phyloP scores from a whole-genome alignment of 2,113 vertebrate genomes.

The Centropristis striata region DNA sequence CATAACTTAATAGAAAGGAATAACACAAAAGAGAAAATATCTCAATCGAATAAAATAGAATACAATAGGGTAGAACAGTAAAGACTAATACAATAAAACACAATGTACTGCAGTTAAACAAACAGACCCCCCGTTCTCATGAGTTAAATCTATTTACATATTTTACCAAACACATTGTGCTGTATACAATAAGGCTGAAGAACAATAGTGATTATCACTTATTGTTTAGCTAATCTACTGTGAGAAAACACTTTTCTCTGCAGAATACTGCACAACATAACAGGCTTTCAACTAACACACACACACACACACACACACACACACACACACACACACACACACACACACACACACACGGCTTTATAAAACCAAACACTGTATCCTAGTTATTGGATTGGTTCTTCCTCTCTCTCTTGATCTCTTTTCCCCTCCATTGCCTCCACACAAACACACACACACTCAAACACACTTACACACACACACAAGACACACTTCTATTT shows the following conservation, averaged over 20 bases:
- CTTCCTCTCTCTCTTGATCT: slow-evolving; percentile 30
- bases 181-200: slow-evolving; percentile 42
- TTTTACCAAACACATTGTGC: slow-evolving; percentile 26
- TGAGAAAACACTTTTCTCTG: slow-evolving; percentile 61
- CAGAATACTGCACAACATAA: slow-evolving; percentile 40
- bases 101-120: not conserved
- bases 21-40: not conserved
- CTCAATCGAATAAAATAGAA: slow-evolving; percentile 1
- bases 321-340: not conserved
- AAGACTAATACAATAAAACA: not conserved
- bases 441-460: slow-evolving; percentile 1
- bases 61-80: not conserved
- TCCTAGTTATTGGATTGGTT: slow-evolving; percentile 39
- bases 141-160: slow-evolving; percentile 67
- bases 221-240: slow-evolving; percentile 78
- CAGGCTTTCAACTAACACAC: slow-evolving; percentile 33
- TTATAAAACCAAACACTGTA: slow-evolving; percentile 25
- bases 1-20: not conserved
- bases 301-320: not conserved
- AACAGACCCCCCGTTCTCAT: not conserved
- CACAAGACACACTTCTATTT: not conserved
- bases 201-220: slow-evolving; percentile 72
- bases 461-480: not conserved
- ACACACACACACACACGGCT: not conserved
- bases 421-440: not conserved